Conservation (phyloP, 2,888 invertebrate genomes). For the Spisula subtruncata region DNA sequence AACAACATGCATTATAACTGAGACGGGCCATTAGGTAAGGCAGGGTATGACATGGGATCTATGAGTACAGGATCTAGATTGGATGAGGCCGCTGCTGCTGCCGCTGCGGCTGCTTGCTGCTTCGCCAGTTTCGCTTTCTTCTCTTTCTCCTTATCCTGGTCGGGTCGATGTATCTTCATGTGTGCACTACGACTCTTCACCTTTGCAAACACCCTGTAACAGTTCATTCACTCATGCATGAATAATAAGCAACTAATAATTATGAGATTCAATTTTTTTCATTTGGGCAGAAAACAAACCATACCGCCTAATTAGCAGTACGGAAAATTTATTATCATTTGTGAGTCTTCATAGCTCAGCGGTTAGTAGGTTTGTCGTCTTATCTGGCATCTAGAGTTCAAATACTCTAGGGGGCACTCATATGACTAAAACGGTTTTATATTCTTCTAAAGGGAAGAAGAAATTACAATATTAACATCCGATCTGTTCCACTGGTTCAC, state of each 20-base stretch:
- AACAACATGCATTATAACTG: slow-evolving; percentile 35
- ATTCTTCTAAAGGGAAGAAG: no score
- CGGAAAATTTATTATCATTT: no score
- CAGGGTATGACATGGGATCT: slow-evolving; percentile 42
- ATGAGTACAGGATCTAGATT: slow-evolving; percentile 42
- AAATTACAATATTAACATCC: no score
- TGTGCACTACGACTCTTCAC: slow-evolving; percentile 99
- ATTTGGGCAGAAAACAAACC: neutral
- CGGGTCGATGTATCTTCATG: slow-evolving; percentile 96
- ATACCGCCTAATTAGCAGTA: no score
- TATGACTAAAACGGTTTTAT: no score
- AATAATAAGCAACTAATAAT: neutral
- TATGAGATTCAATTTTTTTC: neutral
- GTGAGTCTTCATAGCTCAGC: no score
- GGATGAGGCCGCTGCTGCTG: slow-evolving; percentile 40
- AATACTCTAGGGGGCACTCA: no score
- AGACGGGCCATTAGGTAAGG: slow-evolving; percentile 60
- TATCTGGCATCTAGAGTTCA: no score
- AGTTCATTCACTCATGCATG: neutral
- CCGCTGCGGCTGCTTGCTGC: slow-evolving; percentile 58
- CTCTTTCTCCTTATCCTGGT: slow-evolving; percentile 69
- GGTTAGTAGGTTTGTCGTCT: no score
- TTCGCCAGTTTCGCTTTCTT: slow-evolving; percentile 67
- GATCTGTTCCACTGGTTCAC: no score
- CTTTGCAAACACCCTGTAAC: slow-evolving; percentile 97